phyloP scores from a whole-genome alignment of 2,797 vertebrate genomes.

The Microchirus variegatus region DNA sequence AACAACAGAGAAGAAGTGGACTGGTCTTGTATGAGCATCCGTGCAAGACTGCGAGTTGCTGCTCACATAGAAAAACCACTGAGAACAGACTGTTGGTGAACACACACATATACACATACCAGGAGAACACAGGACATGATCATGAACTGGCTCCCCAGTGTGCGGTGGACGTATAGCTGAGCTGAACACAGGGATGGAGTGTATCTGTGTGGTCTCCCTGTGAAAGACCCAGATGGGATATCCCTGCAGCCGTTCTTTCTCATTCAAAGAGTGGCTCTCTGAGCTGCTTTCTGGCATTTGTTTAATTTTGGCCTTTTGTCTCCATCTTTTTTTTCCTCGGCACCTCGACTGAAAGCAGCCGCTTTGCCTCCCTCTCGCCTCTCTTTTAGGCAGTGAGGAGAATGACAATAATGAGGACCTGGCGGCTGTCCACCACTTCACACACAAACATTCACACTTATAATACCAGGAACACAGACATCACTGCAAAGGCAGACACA shows the following conservation, averaged over 20 bases:
- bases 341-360: constrained; percentile 77
- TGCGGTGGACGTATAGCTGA: constrained; percentile 56
- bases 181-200: constrained; percentile 66
- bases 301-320: constrained; percentile 83
- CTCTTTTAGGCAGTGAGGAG: constrained; percentile 81
- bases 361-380: constrained; percentile 75
- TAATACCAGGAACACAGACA: constrained; percentile 64
- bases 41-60: not conserved
- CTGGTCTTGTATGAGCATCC: constrained; percentile 4
- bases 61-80: constrained; percentile 20
- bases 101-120: constrained; percentile 30
- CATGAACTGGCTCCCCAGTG: constrained; percentile 59
- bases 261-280: constrained; percentile 79
- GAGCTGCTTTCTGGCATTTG: constrained; percentile 79
- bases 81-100: constrained; percentile 34
- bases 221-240: constrained; percentile 77
- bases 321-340: constrained; percentile 68
- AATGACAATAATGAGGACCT: constrained; percentile 86
- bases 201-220: constrained; percentile 75
- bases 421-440: constrained; percentile 80
- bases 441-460: constrained; percentile 71
- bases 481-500: constrained; percentile 50
- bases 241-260: constrained; percentile 70
- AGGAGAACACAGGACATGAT: constrained; percentile 40
- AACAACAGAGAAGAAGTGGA: constrained; percentile 10